These are phyloP conservation scores for Clupea harengus DNA, from an alignment of 2,113 vertebrate genomes.

Conservation along the genomic window DNA sequence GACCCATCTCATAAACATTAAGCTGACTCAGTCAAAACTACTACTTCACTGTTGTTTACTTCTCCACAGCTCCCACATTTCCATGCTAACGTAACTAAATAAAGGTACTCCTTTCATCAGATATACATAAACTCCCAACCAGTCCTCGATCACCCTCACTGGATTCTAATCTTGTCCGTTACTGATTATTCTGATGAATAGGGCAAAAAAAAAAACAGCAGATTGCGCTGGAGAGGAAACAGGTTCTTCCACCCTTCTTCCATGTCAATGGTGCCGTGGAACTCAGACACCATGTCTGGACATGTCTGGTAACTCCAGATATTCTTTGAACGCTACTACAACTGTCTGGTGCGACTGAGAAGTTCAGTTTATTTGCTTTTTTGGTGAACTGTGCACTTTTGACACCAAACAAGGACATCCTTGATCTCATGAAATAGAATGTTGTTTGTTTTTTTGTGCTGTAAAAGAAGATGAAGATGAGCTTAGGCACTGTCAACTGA, in stretches of 20 bases:
- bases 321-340: neutral
- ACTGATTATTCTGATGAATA: conserved; percentile 53
- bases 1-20: conserved; percentile 52
- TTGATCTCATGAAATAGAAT: neutral
- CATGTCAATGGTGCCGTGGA: neutral
- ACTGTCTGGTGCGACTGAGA: neutral
- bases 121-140: conserved; percentile 19
- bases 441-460: neutral
- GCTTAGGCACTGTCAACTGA: neutral
- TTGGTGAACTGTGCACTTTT: neutral
- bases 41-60: neutral
- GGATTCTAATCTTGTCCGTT: conserved; percentile 53
- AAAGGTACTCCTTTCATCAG: conserved; percentile 38
- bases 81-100: neutral
- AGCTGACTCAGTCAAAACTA: conserved; percentile 44
- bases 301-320: conserved; percentile 10
- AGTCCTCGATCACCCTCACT: conserved; percentile 41
- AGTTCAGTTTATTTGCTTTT: neutral
- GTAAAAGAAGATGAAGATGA: conserved; percentile 2
- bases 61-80: neutral
- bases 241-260: conserved; percentile 23
- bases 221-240: conserved; percentile 29
- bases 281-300: neutral
- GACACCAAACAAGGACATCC: no score
- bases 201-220: conserved; percentile 40